Evolutionary conservation across 1,140 invertebrate species (phyloP).

Genomic region (Hylaeus volcanicus): DNA sequence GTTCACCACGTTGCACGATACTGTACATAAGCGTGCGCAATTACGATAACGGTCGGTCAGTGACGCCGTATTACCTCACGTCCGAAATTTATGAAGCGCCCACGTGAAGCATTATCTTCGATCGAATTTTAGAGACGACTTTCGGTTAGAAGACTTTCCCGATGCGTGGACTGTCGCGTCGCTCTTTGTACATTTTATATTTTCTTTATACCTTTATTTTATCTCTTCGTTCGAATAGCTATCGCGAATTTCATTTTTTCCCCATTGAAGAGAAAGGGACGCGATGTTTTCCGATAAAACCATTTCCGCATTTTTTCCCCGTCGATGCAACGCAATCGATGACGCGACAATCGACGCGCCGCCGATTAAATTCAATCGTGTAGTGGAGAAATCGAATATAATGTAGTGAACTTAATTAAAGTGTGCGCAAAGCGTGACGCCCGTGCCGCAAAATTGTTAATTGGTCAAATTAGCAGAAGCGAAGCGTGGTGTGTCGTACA

Average conservation of each 20-base stretch:
- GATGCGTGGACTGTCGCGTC: background rate
- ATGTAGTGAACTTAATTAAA: slow-evolving; percentile 41
- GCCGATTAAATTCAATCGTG: background rate
- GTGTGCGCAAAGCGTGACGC: background rate
- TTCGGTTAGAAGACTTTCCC: background rate
- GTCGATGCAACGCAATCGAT: too few relatives aligned
- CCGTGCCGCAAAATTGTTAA: slow-evolving; percentile 34
- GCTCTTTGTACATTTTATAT: too few relatives aligned
- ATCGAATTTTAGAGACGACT: background rate
- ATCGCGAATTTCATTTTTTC: too few relatives aligned
- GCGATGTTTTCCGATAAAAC: too few relatives aligned
- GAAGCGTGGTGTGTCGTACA: slow-evolving; percentile 75
- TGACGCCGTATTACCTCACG: background rate
- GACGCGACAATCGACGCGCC: background rate
- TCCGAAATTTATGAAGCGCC: slow-evolving; percentile 4
- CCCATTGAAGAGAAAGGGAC: too few relatives aligned
- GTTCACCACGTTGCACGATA: slow-evolving; percentile 87
- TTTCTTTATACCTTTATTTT: too few relatives aligned
- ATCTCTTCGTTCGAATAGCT: too few relatives aligned
- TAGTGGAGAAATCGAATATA: background rate
- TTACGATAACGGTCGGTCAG: slow-evolving; percentile 57
- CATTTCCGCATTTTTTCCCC: too few relatives aligned
- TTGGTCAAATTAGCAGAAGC: slow-evolving; percentile 59
- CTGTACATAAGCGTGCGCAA: slow-evolving; percentile 78
- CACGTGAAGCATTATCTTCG: too few relatives aligned